A percentile compares a stretch with the other conserved stretches of the same genome.
These are phyloP conservation scores for Tursiops truncatus DNA, from an alignment of 2,113 vertebrate genomes.

Conservation along the genomic window DNA sequence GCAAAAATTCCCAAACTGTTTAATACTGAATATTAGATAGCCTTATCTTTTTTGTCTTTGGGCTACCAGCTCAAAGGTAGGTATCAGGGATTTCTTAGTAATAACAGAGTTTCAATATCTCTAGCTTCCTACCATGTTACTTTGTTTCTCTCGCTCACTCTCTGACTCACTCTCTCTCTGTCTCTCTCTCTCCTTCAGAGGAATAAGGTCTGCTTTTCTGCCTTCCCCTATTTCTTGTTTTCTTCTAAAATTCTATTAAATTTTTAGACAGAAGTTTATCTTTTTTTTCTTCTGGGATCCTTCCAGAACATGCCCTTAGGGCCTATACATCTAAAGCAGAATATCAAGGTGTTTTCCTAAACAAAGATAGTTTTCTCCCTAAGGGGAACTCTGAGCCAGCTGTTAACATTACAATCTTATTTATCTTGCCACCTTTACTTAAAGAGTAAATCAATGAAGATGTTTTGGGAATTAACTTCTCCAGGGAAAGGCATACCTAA, in stretches of 20 bases:
- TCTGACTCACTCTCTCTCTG: not conserved
- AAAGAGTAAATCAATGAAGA: slow-evolving; percentile 43
- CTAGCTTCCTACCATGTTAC: not conserved
- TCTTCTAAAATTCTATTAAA: not conserved
- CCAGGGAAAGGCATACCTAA: slow-evolving; percentile 29
- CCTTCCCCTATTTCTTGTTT: not conserved
- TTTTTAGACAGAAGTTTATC: not conserved
- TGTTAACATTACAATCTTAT: slow-evolving; percentile 51
- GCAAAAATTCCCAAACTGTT: not conserved
- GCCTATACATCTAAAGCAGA: slow-evolving; percentile 44
- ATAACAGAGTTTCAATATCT: not conserved
- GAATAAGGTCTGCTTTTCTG: not conserved
- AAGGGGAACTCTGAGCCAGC: slow-evolving; percentile 36
- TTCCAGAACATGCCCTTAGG: slow-evolving; percentile 1
- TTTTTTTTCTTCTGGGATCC: not conserved
- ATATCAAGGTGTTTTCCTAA: slow-evolving; percentile 62
- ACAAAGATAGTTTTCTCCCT: slow-evolving; percentile 46
- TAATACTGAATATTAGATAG: not conserved
- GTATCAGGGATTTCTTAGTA: not conserved
- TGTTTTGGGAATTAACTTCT: slow-evolving; percentile 30
- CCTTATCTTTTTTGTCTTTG: not conserved
- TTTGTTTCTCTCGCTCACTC: not conserved
- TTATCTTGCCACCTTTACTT: slow-evolving; percentile 56
- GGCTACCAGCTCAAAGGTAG: not conserved
- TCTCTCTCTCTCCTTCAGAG: not conserved